Base-by-base conservation (phyloP, 2,113 vertebrate species). In the Ammodytes dubius region DNA sequence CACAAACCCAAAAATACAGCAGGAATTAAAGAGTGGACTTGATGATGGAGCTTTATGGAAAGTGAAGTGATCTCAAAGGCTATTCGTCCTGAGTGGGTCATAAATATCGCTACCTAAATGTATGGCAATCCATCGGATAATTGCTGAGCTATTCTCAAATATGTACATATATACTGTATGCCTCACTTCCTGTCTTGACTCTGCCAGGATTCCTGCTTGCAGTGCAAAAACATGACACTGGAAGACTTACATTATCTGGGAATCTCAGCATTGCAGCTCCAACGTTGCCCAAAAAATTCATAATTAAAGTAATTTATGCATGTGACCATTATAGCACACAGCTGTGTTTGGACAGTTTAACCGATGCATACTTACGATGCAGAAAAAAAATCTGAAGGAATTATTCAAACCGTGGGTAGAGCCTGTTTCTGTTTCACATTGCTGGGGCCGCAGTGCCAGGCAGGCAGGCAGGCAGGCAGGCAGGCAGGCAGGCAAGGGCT, bases 261-360 rank as follows among this genome's bases (percentile, higher is more conserved):
- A 63, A 69, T 52, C 40, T 61, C 56, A 52, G 40, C 0, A 35
- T 1, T 49, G 50, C 43, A 39, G 54, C 78, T 50, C 6, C 27
- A 40, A 12, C 27, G 19, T 42, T 45, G 47, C 6, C 0, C 43
- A 74, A 64, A 64, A 0, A 59, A 54, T 57, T 15, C 35, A 52
- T 65, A 17, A 39, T 83, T 0, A 46, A 70, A 82, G 47, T 49
- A 8, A 80, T 45, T 12, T 47, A 69, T 69, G 52, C 39, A 76
- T 49, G 42, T 42, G 3, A 15, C 6, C 37, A 19, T 12, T 40
- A 45, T 2, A 47, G 53, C 45, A 37, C 5, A 15, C 40, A 56
- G 19, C 27, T 64, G 42, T 47, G 39, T 52, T n/a, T 56, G 35
- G 42, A 14, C 66, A 74, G 37, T 64, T 14, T 12, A 58, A 52